phyloP scores from a whole-genome alignment of 2,113 vertebrate species.

The Spizaetus ornatus region DNA sequence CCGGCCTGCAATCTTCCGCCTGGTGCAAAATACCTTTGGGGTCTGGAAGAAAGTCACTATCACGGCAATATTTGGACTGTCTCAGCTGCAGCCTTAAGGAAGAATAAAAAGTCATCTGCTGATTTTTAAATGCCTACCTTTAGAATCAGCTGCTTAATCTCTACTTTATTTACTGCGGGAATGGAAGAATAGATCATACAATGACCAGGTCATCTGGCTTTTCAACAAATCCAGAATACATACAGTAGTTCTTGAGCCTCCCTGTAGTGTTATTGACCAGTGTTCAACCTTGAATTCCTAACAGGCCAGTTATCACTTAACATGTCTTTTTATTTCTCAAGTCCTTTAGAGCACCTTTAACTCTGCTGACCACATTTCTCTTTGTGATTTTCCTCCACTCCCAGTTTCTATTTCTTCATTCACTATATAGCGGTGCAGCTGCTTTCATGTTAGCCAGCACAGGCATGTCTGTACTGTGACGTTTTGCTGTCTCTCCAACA shows the following conservation, averaged over 20 bases:
- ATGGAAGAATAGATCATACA: not conserved
- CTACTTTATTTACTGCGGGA: not conserved
- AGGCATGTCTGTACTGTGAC: not conserved
- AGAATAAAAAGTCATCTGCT: not conserved
- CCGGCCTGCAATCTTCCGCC: not conserved
- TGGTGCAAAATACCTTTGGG: not conserved
- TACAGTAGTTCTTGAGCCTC: not conserved
- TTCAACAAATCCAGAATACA: not conserved
- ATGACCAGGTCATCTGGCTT: not conserved
- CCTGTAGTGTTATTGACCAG: not conserved
- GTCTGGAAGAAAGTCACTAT: not conserved
- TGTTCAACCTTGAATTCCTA: not conserved
- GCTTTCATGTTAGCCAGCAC: not conserved
- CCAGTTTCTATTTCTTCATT: not conserved
- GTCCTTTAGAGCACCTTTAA: not conserved
- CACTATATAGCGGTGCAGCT: not conserved
- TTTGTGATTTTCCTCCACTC: not conserved
- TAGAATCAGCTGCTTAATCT: not conserved
- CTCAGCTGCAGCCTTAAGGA: not conserved
- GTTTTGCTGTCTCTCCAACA: not conserved
- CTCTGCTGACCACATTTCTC: not conserved
- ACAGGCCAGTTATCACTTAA: not conserved
- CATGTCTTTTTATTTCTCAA: not conserved
- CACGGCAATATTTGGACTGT: not conserved
- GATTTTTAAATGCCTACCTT: not conserved